These are phyloP conservation scores for Cisticola juncidis DNA, from an alignment of 2,113 vertebrate species.

Conservation along the genomic window DNA sequence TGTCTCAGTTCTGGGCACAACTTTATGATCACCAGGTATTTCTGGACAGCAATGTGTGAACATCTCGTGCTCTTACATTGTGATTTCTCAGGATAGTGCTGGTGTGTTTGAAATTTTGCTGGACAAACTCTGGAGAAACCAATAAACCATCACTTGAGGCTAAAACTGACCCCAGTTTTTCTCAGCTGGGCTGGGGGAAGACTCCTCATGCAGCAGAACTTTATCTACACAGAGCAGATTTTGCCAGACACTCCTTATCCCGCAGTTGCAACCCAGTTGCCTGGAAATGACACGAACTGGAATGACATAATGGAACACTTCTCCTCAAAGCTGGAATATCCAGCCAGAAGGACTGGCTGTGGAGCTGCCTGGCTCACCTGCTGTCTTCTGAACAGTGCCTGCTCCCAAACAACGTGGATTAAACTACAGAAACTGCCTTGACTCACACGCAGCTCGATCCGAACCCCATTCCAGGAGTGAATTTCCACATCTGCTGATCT, in stretches of 20 bases:
- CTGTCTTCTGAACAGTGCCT: background rate
- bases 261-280: background rate
- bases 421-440: background rate
- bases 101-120: background rate
- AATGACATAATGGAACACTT: background rate
- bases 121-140: background rate
- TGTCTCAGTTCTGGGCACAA: background rate
- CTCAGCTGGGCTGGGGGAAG: background rate
- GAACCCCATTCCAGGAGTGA: background rate
- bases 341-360: background rate
- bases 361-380: background rate
- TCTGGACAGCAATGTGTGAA: background rate
- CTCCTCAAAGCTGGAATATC: background rate
- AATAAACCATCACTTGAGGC: background rate
- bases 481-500: slow-evolving; percentile 40
- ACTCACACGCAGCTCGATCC: background rate
- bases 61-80: background rate
- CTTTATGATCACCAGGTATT: background rate
- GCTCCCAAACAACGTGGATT: background rate
- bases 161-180: background rate
- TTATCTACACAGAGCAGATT: background rate
- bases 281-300: background rate
- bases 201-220: background rate
- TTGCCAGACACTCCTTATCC: background rate
- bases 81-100: background rate